Evolutionary conservation across 2,888 invertebrate genomes (phyloP).

Genomic region (Amiota communis): DNA sequence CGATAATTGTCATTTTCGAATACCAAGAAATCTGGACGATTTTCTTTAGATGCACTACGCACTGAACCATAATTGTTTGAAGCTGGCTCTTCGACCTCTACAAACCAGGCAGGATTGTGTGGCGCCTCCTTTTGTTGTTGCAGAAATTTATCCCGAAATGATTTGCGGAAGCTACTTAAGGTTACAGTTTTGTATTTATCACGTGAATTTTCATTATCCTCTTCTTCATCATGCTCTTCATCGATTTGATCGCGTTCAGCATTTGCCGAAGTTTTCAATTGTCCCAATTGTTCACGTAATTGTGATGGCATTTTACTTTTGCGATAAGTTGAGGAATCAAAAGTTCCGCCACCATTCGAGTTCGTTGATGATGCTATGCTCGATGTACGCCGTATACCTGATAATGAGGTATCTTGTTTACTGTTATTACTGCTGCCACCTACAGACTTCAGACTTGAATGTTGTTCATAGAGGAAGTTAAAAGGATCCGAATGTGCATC

Average conservation of each 20-base stretch:
- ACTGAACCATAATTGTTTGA: background rate
- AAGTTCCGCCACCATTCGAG: constrained; percentile 40
- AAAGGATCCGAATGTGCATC: constrained; percentile 70
- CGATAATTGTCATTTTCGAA: constrained; percentile 71
- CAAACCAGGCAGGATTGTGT: constrained; percentile 72
- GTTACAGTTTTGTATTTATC: constrained; percentile 72
- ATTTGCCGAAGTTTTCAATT: constrained; percentile 60
- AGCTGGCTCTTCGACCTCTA: constrained; percentile 65
- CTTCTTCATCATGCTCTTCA: constrained; percentile 53
- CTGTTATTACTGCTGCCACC: constrained; percentile 35
- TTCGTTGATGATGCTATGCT: constrained; percentile 52
- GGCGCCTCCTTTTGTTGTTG: constrained; percentile 66
- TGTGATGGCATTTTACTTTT: constrained; percentile 66
- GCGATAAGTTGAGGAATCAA: constrained; percentile 69
- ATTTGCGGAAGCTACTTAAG: constrained; percentile 70
- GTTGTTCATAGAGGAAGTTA: constrained; percentile 69
- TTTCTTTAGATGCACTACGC: constrained; percentile 52
- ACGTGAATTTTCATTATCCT: constrained; percentile 29
- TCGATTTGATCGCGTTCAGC: constrained; percentile 49
- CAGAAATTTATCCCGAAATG: constrained; percentile 70
- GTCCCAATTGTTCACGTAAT: constrained; percentile 65
- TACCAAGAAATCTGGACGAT: constrained; percentile 62
- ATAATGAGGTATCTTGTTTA: background rate
- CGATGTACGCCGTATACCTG: constrained; percentile 44
- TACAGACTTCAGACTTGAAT: constrained; percentile 57